Evolutionary conservation across 2,797 vertebrate species (phyloP).

Genomic region (Psittacula derbiana): DNA sequence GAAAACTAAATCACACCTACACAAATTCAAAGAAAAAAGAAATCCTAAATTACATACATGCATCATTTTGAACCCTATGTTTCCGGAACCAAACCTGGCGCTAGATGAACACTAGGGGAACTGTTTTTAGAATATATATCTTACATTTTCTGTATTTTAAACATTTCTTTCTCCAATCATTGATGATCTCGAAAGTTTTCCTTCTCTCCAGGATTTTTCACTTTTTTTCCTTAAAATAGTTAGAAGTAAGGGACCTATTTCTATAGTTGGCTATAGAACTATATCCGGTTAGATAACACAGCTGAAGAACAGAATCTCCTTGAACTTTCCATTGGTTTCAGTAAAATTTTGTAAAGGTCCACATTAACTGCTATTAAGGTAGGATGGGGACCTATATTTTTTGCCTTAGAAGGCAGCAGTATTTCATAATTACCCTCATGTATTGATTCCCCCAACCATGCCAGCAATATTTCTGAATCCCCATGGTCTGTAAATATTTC

Average conservation of each 20-base stretch:
- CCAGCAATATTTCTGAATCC: slow-evolving; percentile 46
- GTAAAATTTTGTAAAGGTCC: neutral
- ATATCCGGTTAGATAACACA: neutral
- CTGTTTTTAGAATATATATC: neutral
- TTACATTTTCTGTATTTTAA: neutral
- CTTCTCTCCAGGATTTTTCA: neutral
- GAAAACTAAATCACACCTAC: neutral
- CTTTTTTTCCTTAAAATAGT: neutral
- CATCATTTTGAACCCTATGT: neutral
- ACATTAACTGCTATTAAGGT: neutral
- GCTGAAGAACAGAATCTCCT: neutral
- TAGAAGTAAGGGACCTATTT: neutral
- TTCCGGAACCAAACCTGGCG: neutral
- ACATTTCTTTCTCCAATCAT: neutral
- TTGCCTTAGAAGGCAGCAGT: neutral
- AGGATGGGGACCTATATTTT: slow-evolving; percentile 2
- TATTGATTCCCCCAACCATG: slow-evolving; percentile 8
- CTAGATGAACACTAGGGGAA: neutral
- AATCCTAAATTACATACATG: neutral
- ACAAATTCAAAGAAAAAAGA: neutral
- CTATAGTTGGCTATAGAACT: neutral
- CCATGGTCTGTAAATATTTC: slow-evolving; percentile 36
- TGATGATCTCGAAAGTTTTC: neutral
- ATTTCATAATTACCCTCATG: neutral
- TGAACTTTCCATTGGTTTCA: neutral